Percentiles rank a stretch among this genome's conserved stretches.
Evolutionary conservation across 2,888 invertebrate genomes (phyloP).

Genomic region (Allolobophora icterica): DNA sequence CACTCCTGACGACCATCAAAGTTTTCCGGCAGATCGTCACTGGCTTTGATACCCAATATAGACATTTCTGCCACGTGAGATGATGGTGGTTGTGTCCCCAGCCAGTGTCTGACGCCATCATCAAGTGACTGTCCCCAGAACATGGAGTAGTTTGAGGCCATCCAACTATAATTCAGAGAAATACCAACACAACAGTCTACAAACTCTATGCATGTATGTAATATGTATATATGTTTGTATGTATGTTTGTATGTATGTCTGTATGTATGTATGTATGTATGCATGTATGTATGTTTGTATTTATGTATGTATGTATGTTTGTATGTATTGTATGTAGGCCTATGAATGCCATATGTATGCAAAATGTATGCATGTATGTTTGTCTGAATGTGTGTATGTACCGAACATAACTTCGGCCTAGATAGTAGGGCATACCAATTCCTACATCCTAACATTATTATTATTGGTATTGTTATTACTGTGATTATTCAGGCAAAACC

Average conservation of each 20-base stretch:
- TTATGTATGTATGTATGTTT: slow-evolving; percentile 23
- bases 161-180: slow-evolving; percentile 73
- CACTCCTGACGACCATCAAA: slow-evolving; percentile 83
- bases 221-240: background rate
- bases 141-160: slow-evolving; percentile 79
- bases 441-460: no score
- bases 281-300: no score
- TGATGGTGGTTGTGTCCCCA: slow-evolving; percentile 75
- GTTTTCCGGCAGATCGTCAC: slow-evolving; percentile 68
- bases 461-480: no score
- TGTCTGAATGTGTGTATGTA: no score
- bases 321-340: no score
- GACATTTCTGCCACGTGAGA: slow-evolving; percentile 62
- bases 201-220: background rate
- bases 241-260: background rate
- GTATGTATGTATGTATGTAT: background rate
- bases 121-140: slow-evolving; percentile 83
- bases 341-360: no score
- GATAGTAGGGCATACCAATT: no score
- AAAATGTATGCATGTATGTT: no score
- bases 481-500: no score
- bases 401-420: no score
- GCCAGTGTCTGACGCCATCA: slow-evolving; percentile 78
- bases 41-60: slow-evolving; percentile 52
- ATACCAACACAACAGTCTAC: background rate